These are phyloP conservation scores for Agrenia bidenticulata DNA, from an alignment of 2,888 invertebrate species.

Conservation along the genomic window DNA sequence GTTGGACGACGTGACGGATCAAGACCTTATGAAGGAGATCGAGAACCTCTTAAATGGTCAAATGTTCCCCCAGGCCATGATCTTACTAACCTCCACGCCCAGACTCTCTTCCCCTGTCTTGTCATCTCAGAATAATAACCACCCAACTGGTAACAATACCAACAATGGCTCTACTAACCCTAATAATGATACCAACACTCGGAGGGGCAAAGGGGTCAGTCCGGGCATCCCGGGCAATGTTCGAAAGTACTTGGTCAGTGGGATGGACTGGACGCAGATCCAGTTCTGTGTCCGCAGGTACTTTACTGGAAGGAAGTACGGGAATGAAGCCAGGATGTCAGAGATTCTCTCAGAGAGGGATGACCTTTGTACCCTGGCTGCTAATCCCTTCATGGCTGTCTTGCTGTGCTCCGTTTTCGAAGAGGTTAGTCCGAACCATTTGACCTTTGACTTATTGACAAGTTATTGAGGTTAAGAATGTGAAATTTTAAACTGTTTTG, in stretches of 20 bases:
- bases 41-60: slow-evolving; percentile 61
- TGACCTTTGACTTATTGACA: not conserved
- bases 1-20: slow-evolving; percentile 58
- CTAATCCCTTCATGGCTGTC: slow-evolving; percentile 62
- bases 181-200: not conserved
- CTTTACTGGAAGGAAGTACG: slow-evolving; percentile 49
- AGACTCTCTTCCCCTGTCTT: slow-evolving; percentile 7
- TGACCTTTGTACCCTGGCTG: slow-evolving; percentile 57
- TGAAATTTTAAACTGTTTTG: no score
- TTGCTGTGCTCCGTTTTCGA: slow-evolving; percentile 61
- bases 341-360: slow-evolving; percentile 51
- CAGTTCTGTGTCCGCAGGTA: slow-evolving; percentile 47
- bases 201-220: not conserved
- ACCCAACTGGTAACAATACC: not conserved
- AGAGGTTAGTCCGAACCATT: slow-evolving; percentile 51
- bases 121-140: slow-evolving; percentile 20
- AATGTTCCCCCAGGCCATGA: slow-evolving; percentile 61
- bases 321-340: slow-evolving; percentile 47
- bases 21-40: slow-evolving; percentile 57
- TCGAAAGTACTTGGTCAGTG: slow-evolving; percentile 43
- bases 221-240: slow-evolving; percentile 10
- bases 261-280: slow-evolving; percentile 52
- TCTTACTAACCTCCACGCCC: slow-evolving; percentile 60
- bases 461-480: no score
- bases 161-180: not conserved